Evolutionary conservation across 2,797 vertebrate genomes (phyloP).

Genomic region (Mallotus villosus): DNA sequence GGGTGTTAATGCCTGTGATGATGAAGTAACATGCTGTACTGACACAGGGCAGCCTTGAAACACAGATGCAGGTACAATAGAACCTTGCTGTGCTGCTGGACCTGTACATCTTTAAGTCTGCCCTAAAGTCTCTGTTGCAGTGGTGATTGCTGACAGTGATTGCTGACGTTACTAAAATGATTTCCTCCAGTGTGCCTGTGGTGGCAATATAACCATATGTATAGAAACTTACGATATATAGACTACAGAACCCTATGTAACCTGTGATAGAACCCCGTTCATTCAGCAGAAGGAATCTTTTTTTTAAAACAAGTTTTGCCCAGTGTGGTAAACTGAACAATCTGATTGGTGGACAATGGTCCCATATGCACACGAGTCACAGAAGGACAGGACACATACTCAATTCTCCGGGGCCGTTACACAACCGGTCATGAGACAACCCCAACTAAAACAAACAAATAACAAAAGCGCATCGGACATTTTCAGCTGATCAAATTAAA

Average conservation of each 20-base stretch:
- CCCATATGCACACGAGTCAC: background rate
- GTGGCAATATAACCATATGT: no score
- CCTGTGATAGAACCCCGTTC: no score
- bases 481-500: background rate
- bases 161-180: no score
- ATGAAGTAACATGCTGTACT: constrained; percentile 25
- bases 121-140: background rate
- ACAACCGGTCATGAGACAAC: background rate
- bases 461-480: background rate
- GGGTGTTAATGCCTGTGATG: constrained; percentile 43
- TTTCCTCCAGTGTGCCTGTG: no score
- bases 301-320: background rate
- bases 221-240: no score
- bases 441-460: background rate
- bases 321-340: background rate
- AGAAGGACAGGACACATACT: background rate
- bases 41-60: no score
- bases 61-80: constrained; percentile 13
- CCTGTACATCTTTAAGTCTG: background rate
- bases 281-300: no score
- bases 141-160: no score
- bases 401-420: background rate
- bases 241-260: no score
- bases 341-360: background rate
- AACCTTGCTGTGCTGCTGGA: background rate